Base-by-base conservation (phyloP, 2,797 vertebrate genomes). In the Syngnathus acus region DNA sequence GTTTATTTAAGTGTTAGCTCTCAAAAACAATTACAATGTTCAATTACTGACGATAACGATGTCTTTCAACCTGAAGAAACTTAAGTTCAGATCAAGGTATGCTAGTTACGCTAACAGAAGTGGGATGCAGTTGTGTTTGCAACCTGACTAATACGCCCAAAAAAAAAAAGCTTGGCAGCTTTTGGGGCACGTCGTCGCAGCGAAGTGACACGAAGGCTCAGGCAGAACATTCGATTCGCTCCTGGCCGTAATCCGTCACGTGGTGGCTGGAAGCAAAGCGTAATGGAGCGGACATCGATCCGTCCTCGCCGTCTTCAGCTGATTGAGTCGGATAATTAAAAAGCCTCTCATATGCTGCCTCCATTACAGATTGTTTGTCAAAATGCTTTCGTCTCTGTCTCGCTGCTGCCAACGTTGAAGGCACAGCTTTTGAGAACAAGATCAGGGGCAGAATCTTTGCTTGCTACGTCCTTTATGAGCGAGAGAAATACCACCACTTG, bases 271-370 rank as follows among this genome's bases (percentile, higher is more conserved):
- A 83, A 83, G 84, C 80, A 62, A 84, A 85, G 79, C 74, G 85
- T 92, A 92, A 92, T 92, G 87, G 91, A 57, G 55, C 55, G 88
- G 84, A 90, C 90, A 92, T 92, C 90, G 91, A 92, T 92, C 90
- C 84, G 67, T 84, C 83, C 55, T 57, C 55, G 32, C 55, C 87
- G 89, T 88, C 92, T 91, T 89, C 88, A 87, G 82, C 87, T 92
- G 91, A 92, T 91, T 91, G 89, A 92, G 90, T 92, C 90, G 90
- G 90, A 92, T 92, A 92, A 92, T 92, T 92, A 92, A 91, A 92
- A 92, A 90, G 89, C 87, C 90, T 90, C 87, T 90, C 85, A 87
- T 91, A 91, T 91, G 90, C 13, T 17, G 90, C 88, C 90, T 90
- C 90, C 89, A 91, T 91, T 92, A 92, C 90, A 86, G 87, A 88